Percentiles rank a stretch among this genome's conserved stretches.
Evolutionary conservation across 2,113 vertebrate genomes (phyloP).

Genomic region (Cebidichthys violaceus): DNA sequence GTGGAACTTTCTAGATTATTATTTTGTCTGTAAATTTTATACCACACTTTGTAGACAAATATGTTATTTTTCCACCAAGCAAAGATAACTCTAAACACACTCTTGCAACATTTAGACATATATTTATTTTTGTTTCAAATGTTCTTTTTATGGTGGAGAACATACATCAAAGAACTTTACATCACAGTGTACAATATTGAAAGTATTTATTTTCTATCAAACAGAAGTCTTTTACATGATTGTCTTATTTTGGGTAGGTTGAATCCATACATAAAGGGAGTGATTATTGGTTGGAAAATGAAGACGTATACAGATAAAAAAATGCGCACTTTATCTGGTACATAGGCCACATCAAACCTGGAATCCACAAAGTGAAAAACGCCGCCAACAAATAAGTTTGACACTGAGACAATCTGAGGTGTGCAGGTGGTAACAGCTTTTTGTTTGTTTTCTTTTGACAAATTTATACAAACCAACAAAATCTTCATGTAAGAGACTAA

Average conservation of each 20-base stretch:
- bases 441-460: constrained; percentile 27
- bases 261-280: constrained; percentile 31
- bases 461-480: constrained; percentile 23
- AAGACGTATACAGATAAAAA: too few species aligned
- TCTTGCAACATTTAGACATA: constrained; percentile 5
- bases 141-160: neutral
- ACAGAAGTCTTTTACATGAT: constrained; percentile 26
- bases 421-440: constrained; percentile 46
- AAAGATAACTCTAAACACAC: neutral
- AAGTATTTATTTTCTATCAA: neutral
- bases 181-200: neutral
- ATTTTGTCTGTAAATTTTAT: neutral
- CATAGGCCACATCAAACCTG: neutral
- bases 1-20: neutral
- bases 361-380: constrained; percentile 29
- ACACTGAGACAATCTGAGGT: constrained; percentile 51
- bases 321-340: too few species aligned
- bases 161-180: neutral
- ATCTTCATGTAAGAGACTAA: constrained; percentile 44
- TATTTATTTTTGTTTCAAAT: neutral
- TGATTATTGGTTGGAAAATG: too few species aligned
- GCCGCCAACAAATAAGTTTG: constrained; percentile 37
- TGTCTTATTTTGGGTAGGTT: constrained; percentile 31
- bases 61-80: neutral
- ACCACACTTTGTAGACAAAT: neutral